Percentiles rank a stretch among this genome's conserved stretches.
phyloP scores from a whole-genome alignment of 2,888 invertebrate species.

The Eupithecia dodoneata region DNA sequence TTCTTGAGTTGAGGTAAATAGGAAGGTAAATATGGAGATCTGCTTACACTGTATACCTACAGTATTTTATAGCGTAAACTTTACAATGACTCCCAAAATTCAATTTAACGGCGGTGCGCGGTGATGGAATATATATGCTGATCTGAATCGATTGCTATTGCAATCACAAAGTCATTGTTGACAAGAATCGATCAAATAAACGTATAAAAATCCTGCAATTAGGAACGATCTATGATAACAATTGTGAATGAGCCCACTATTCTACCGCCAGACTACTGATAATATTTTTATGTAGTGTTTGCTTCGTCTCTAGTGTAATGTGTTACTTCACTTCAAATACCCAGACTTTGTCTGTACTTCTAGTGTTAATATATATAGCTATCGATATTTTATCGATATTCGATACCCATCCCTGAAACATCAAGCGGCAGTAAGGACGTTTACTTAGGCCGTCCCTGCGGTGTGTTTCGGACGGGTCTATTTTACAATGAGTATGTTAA shows the following conservation, averaged over 20 bases:
- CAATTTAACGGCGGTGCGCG: background rate
- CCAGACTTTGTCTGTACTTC: background rate
- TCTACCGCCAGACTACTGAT: background rate
- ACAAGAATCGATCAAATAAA: background rate
- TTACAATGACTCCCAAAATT: background rate
- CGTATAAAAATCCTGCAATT: background rate
- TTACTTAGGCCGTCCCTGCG: constrained; percentile 76
- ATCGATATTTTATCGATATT: constrained; percentile 8
- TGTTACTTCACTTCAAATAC: background rate
- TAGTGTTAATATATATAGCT: background rate
- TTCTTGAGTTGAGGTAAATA: background rate
- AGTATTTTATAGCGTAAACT: background rate
- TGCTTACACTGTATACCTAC: background rate
- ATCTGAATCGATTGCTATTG: background rate
- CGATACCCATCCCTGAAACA: constrained; percentile 44
- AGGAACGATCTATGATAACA: background rate
- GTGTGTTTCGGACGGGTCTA: constrained; percentile 68
- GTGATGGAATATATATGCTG: background rate
- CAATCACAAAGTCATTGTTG: background rate
- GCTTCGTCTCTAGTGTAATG: background rate
- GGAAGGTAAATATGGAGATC: background rate
- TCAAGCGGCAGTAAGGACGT: constrained; percentile 54
- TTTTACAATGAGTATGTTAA: constrained; percentile 72
- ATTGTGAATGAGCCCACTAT: background rate
- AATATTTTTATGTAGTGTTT: background rate